phyloP scores from a whole-genome alignment of 2,113 vertebrate species.

The Hiodon tergisus region DNA sequence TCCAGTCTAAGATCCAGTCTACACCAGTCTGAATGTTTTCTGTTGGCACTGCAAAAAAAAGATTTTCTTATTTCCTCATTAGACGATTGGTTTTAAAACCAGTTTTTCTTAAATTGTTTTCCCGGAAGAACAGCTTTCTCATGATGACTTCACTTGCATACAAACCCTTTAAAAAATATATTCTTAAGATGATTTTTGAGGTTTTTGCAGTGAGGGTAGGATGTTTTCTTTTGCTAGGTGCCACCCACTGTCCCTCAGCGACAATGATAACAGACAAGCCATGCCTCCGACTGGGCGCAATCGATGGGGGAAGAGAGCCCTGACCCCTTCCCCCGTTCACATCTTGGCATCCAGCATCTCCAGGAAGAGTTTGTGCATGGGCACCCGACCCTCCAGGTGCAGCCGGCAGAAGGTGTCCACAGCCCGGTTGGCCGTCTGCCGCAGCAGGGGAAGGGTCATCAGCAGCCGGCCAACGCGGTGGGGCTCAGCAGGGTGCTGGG shows the following conservation, averaged over 20 bases:
- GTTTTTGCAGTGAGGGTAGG: no score
- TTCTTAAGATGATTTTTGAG: no score
- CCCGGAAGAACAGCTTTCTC: no score
- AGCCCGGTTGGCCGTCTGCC: slow-evolving; percentile 52
- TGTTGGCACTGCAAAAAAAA: neutral
- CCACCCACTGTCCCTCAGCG: no score
- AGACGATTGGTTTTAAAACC: neutral
- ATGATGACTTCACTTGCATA: no score
- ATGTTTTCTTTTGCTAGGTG: no score
- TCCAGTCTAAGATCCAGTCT: neutral
- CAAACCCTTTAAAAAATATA: no score
- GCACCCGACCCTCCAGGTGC: slow-evolving; percentile 45
- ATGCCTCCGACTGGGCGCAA: no score
- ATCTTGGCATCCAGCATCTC: slow-evolving; percentile 67
- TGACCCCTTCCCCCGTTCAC: neutral
- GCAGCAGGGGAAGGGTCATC: slow-evolving; percentile 64
- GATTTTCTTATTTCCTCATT: neutral
- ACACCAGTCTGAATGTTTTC: neutral
- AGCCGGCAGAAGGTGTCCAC: slow-evolving; percentile 42
- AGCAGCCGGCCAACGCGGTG: slow-evolving; percentile 56
- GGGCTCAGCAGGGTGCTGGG: slow-evolving; percentile 23
- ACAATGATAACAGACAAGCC: no score
- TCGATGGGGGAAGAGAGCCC: no score
- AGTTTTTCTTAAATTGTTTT: neutral
- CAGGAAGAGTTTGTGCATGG: slow-evolving; percentile 65